Base-by-base conservation (phyloP, 64 coral and sea anemone genomes). In the Pocillopora verrucosa region DNA sequence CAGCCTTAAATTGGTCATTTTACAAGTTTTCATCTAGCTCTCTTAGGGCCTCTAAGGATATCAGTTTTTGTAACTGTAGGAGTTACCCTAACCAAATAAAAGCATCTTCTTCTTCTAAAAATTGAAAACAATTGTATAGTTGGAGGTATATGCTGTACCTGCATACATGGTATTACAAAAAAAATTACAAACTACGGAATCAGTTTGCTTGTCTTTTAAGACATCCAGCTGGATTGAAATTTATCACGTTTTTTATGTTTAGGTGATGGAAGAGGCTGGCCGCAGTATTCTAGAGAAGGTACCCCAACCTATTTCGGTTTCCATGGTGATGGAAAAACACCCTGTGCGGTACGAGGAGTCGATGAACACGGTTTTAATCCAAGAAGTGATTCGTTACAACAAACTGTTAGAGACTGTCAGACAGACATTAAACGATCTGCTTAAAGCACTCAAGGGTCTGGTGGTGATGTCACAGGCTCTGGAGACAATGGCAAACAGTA, bases 371-470 rank as follows among this genome's bases (percentile, higher is more conserved):
- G 97, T 99, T 61, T 56, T 99, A 14, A 94, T 95, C 13, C 97
- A 99, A 75, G 97, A 99, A 89, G 97, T 99, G 3, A 99, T 99
- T 76, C 80, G 97, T 19, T 99, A 99, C 74, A 99, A 99, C 84
- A 90, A 95, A 56, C 78, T 99, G 34, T 76, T 99, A 61, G 74
- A 56, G 59, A 90, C 94, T n/a, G 89, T 99, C 13, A 92, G 93
- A 68, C 68, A 73, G 59, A 95, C 97, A 17, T 88, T 99, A 10
- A 95, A 99, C 19, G 97, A 99, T 58, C 76, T 99, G 56, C 91
- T 99, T n/a, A 99, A 99, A 78, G 97, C 97, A 0, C 91, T 99
- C 16, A 99, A 99, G 60, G 97, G 97, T 41, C 64, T 98, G 30
- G 93, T 99, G 17, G 97, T 95, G 77, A 99, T 99, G 97, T 99